These are phyloP conservation scores for Anorthoa munda DNA, from an alignment of 2,888 invertebrate genomes.

Conservation along the genomic window DNA sequence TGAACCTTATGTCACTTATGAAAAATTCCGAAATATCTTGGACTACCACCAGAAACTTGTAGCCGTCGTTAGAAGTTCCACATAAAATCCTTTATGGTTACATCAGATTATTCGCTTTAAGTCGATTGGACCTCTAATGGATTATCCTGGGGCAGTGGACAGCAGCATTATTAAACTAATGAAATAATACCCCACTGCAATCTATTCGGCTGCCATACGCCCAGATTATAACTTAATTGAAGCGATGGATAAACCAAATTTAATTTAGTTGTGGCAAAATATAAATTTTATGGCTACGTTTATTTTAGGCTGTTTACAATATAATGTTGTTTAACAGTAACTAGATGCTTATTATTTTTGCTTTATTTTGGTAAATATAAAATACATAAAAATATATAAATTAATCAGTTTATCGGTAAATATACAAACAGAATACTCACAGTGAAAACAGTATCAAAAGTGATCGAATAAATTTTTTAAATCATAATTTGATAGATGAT, in stretches of 20 bases:
- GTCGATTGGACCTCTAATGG: slow-evolving; percentile 39
- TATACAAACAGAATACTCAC: too few relatives aligned
- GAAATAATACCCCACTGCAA: slow-evolving; percentile 34
- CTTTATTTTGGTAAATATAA: too few relatives aligned
- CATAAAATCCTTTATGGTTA: not conserved
- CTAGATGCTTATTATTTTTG: not conserved
- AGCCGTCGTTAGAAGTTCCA: not conserved
- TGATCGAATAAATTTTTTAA: too few relatives aligned
- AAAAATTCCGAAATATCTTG: not conserved
- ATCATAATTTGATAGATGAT: too few relatives aligned
- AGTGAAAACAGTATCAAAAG: too few relatives aligned
- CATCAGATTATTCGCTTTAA: slow-evolving; percentile 32
- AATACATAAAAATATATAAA: too few relatives aligned
- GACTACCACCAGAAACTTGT: not conserved
- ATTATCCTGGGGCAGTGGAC: slow-evolving; percentile 23
- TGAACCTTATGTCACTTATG: not conserved
- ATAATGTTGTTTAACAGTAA: slow-evolving; percentile 20
- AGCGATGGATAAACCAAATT: slow-evolving; percentile 43
- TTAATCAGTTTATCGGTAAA: too few relatives aligned
- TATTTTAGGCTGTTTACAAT: slow-evolving; percentile 13
- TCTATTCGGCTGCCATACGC: slow-evolving; percentile 43
- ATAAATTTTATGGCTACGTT: slow-evolving; percentile 9
- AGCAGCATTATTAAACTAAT: slow-evolving; percentile 45
- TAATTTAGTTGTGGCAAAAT: slow-evolving; percentile 33
- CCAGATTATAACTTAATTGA: slow-evolving; percentile 47